Base-by-base conservation (phyloP, 2,113 vertebrate genomes). In the Halichoerus grypus region DNA sequence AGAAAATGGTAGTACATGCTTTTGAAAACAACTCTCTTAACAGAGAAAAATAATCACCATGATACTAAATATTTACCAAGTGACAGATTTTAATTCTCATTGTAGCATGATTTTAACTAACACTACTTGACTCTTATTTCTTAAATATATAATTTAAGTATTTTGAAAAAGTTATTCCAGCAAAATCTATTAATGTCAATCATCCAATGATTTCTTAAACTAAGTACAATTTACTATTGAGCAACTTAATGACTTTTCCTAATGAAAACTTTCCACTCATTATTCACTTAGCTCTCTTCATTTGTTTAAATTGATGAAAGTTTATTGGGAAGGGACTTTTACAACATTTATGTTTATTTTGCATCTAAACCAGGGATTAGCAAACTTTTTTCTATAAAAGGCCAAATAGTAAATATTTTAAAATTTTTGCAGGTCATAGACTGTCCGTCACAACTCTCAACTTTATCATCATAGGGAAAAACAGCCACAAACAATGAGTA, bases 251-350 rank as follows among this genome's bases (percentile, higher is more conserved):
- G 89, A 96, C 31, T 95, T 96, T 96, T 81, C 74, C 33, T 95
- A 96, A 95, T 92, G 95, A 98, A 97, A 97, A 80, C 67, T 97
- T 79, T 95, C 67, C 74, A 83, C 72, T 97, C 72, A 95, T 97
- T 97, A 97, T 92, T 95, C 80, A 94, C 77, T 97, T 97, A 95
- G 36, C 14, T 95, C 21, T 96, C 69, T 93, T 90, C 55, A 67
- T 63, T 97, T 94, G 61, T 61, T 91, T 92, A 80, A 97, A 76
- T 33, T 95, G 87, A 91, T 77, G 28, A 22, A 51, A 39, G 11
- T 76, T 33, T 82, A 79, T 28, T 53, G 65, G 7, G 49, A 97
- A 95, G 26, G 7, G 18, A 46, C 7, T 93, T 81, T 72, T 72
- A 72, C 24, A 90, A 76, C 39, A 85, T 85, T 97, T 87, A 51